Evolutionary conservation across 2,113 vertebrate species (phyloP).

Genomic region (Atherinomorus stipes): DNA sequence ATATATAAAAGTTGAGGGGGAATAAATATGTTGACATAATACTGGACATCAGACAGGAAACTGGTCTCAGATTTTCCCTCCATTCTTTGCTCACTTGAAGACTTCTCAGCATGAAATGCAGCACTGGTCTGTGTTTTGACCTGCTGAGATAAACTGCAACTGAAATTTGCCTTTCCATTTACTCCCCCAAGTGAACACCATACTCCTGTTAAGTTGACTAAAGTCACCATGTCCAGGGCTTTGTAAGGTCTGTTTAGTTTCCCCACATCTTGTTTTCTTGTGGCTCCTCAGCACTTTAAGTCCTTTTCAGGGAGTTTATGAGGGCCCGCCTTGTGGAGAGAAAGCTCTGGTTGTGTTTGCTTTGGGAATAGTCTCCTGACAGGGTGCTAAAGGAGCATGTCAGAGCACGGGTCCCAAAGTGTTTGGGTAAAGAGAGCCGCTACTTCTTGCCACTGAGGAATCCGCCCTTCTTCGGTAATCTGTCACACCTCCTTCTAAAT

Average conservation of each 20-base stretch:
- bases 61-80: conserved; percentile 29
- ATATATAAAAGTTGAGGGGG: too few species aligned
- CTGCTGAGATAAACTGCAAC: conserved; percentile 70
- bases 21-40: conserved; percentile 1
- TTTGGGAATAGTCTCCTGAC: conserved; percentile 84
- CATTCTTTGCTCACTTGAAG: conserved; percentile 29
- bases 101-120: conserved; percentile 65
- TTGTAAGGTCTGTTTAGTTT: conserved; percentile 80
- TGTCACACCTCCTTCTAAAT: conserved; percentile 81
- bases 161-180: conserved; percentile 69
- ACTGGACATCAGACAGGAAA: conserved; percentile 35
- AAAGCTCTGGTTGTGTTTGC: conserved; percentile 82
- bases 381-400: conserved; percentile 87
- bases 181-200: conserved; percentile 58
- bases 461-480: conserved; percentile 82
- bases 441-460: conserved; percentile 84
- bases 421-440: conserved; percentile 80
- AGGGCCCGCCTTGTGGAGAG: conserved; percentile 65
- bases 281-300: conserved; percentile 75
- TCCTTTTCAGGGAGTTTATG: conserved; percentile 82
- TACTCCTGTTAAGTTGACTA: conserved; percentile 71
- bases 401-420: conserved; percentile 78
- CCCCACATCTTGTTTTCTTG: conserved; percentile 81
- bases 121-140: conserved; percentile 65
- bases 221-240: conserved; percentile 78